These are phyloP conservation scores for Aphis craccivora DNA, from an alignment of 1,140 invertebrate species.

Conservation along the genomic window DNA sequence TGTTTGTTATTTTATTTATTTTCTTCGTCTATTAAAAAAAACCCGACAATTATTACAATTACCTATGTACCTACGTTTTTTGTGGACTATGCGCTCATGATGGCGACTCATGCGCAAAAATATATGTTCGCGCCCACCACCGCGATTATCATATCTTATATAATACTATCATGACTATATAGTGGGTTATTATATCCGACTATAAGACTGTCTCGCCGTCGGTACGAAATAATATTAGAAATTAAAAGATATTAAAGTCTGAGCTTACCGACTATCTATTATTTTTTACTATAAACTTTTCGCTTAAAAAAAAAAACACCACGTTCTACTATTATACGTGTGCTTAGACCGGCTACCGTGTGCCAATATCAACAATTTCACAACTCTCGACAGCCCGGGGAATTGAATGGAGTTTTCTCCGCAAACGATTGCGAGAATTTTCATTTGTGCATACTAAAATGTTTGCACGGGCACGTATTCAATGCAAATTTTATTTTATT, in stretches of 20 bases:
- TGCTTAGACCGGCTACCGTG: not conserved
- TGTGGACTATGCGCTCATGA: too few species aligned
- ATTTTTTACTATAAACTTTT: not conserved
- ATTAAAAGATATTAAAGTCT: not conserved
- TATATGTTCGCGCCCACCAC: not conserved
- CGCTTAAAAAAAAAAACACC: not conserved
- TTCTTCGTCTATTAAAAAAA: not conserved
- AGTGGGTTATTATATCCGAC: too few species aligned
- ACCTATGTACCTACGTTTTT: not conserved
- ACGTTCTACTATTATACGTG: not conserved
- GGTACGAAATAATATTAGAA: not conserved
- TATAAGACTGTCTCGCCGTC: not conserved
- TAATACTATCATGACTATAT: not conserved
- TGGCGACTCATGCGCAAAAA: not conserved
- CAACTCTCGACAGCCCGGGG: not conserved
- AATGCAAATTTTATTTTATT: slow-evolving; percentile 37
- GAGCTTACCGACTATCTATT: not conserved
- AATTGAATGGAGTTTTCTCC: not conserved
- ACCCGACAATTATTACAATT: not conserved
- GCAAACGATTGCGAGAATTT: slow-evolving; percentile 25
- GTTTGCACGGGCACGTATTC: slow-evolving; percentile 36
- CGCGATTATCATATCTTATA: not conserved
- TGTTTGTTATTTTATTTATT: not conserved
- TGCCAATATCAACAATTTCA: slow-evolving; percentile 23
- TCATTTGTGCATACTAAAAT: not conserved